Conservation (phyloP, 1,140 invertebrate genomes). For the Hyles vespertilio region DNA sequence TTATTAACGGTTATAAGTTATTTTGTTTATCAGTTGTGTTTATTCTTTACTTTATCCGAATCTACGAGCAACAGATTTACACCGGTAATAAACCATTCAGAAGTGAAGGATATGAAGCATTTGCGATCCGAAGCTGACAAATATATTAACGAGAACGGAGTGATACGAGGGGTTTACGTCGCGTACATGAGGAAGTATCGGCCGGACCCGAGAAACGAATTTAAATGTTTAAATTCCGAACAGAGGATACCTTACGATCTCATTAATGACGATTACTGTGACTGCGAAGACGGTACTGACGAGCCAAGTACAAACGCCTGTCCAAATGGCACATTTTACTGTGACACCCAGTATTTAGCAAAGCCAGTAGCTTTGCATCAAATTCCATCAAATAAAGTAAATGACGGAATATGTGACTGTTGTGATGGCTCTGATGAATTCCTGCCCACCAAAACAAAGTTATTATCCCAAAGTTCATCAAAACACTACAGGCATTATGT, state of each 20-base stretch:
- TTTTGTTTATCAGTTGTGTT: conserved; percentile 62
- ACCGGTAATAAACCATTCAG: conserved; percentile 37
- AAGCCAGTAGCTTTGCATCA: conserved; percentile 51
- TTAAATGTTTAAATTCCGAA: conserved; percentile 50
- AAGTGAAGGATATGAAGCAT: conserved; percentile 34
- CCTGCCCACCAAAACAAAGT: conserved; percentile 38
- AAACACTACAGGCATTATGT: conserved; percentile 50
- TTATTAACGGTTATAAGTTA: conserved; percentile 47
- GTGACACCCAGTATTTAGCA: conserved; percentile 76
- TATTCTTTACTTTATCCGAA: conserved; percentile 56
- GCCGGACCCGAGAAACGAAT: conserved; percentile 47
- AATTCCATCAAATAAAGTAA: conserved; percentile 82
- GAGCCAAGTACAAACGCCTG: conserved; percentile 95
- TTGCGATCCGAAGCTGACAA: conserved; percentile 51
- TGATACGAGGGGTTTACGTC: conserved; percentile 55
- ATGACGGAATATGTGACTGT: conserved; percentile 96
- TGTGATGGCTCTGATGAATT: conserved; percentile 90
- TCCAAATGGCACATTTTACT: conserved; percentile 87
- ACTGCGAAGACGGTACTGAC: conserved; percentile 92
- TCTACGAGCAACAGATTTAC: conserved; percentile 30
- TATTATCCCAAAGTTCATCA: conserved; percentile 44
- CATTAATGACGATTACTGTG: conserved; percentile 97
- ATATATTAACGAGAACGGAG: conserved; percentile 55
- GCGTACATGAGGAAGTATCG: conserved; percentile 45
- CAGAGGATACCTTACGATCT: conserved; percentile 70